Percentiles rank a stretch among this genome's conserved stretches.
These are phyloP conservation scores for Cuculus canorus DNA, from an alignment of 2,797 vertebrate genomes.

Conservation along the genomic window DNA sequence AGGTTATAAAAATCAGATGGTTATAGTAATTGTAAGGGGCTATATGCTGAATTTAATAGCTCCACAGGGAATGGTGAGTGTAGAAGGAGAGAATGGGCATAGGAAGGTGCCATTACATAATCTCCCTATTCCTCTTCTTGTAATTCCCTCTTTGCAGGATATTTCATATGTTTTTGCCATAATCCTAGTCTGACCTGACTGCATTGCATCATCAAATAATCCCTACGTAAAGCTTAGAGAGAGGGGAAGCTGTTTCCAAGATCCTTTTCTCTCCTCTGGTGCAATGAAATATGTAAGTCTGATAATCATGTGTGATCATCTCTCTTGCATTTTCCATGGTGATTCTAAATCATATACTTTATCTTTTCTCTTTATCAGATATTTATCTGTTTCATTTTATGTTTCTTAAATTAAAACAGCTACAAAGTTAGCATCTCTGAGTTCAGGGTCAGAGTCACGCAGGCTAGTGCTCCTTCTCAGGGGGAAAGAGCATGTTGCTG, in stretches of 20 bases:
- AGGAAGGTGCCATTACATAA: neutral
- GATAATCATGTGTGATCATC: neutral
- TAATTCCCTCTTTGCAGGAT: neutral
- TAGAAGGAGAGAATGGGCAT: neutral
- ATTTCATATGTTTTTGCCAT: neutral
- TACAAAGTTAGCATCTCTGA: neutral
- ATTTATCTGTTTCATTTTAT: neutral
- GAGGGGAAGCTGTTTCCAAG: neutral
- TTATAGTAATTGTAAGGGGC: constrained; percentile 38
- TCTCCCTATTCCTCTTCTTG: neutral
- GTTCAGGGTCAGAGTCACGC: neutral
- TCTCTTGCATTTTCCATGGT: neutral
- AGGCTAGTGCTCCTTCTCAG: neutral
- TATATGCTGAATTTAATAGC: constrained; percentile 21
- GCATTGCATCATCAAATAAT: neutral
- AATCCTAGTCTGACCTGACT: neutral
- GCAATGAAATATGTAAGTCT: neutral
- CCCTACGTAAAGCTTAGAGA: neutral
- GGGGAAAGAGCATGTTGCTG: neutral
- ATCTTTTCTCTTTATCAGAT: neutral
- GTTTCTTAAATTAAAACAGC: neutral
- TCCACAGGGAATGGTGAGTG: neutral
- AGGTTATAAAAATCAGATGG: constrained; percentile 67
- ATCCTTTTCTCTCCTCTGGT: neutral
- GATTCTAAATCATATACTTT: neutral